Conservation (phyloP, 2,113 vertebrate genomes). For the Notarius quadriscutis region DNA sequence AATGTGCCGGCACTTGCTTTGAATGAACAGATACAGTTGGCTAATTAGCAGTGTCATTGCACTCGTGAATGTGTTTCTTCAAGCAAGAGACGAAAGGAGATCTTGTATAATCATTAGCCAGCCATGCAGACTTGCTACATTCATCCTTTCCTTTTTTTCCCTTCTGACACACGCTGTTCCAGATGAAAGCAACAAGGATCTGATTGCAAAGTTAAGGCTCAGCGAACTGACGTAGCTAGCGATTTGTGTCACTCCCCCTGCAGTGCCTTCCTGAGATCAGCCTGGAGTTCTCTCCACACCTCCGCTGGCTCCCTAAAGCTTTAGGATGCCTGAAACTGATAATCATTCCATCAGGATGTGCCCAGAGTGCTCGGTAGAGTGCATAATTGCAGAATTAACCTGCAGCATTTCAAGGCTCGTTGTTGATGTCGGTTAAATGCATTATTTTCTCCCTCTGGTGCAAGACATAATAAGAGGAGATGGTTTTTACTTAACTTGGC, state of each 20-base stretch:
- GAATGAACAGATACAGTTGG: background rate
- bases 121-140: background rate
- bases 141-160: background rate
- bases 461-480: background rate
- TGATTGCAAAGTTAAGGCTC: constrained; percentile 24
- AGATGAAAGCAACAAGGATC: constrained; percentile 6
- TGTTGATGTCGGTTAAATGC: background rate
- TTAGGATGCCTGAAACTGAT: constrained; percentile 2
- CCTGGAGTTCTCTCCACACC: background rate
- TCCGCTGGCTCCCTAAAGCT: background rate
- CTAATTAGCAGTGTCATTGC: constrained; percentile 11
- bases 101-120: constrained; percentile 28
- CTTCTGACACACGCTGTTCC: background rate
- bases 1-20: background rate
- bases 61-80: background rate
- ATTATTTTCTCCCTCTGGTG: background rate
- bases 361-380: constrained; percentile 3
- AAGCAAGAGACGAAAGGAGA: background rate
- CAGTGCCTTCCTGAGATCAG: constrained; percentile 21
- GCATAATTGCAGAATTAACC: constrained; percentile 37
- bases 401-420: background rate
- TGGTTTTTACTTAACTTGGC: background rate
- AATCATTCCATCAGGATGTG: constrained; percentile 43
- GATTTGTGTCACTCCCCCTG: constrained; percentile 33
- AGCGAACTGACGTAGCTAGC: constrained; percentile 10